phyloP scores from a whole-genome alignment of 2,888 invertebrate genomes.

The Papilio demoleus region DNA sequence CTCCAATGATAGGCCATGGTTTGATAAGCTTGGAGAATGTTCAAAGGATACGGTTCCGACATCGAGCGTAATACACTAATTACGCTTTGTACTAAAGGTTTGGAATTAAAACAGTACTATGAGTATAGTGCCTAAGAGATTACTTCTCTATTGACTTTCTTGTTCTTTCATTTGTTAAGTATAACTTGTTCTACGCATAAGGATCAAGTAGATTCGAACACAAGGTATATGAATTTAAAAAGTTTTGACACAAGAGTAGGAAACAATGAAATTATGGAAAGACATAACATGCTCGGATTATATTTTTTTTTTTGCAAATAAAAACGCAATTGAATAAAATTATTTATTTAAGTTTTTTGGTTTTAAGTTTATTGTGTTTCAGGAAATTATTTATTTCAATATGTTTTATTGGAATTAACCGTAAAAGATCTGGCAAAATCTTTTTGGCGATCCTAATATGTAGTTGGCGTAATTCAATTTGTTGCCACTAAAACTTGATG shows the following conservation, averaged over 20 bases:
- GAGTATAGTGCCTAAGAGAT: not conserved
- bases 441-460: not conserved
- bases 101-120: slow-evolving; percentile 10
- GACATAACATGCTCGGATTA: no score
- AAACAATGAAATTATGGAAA: no score
- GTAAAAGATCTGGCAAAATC: not conserved
- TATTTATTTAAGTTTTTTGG: no score
- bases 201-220: no score
- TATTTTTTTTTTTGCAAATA: no score
- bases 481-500: not conserved
- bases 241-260: no score
- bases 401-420: no score
- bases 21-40: slow-evolving; percentile 5
- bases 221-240: no score
- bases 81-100: not conserved
- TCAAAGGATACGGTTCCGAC: not conserved
- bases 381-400: no score
- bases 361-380: no score
- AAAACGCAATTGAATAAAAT: no score
- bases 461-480: slow-evolving; percentile 1
- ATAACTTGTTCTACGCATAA: not conserved
- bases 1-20: not conserved
- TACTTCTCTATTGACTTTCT: not conserved
- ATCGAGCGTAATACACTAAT: slow-evolving; percentile 9
- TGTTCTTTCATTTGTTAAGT: not conserved